Percentiles rank a stretch among this genome's conserved stretches.
phyloP scores from a whole-genome alignment of 2,888 invertebrate genomes.

The Cynaeus angustus region DNA sequence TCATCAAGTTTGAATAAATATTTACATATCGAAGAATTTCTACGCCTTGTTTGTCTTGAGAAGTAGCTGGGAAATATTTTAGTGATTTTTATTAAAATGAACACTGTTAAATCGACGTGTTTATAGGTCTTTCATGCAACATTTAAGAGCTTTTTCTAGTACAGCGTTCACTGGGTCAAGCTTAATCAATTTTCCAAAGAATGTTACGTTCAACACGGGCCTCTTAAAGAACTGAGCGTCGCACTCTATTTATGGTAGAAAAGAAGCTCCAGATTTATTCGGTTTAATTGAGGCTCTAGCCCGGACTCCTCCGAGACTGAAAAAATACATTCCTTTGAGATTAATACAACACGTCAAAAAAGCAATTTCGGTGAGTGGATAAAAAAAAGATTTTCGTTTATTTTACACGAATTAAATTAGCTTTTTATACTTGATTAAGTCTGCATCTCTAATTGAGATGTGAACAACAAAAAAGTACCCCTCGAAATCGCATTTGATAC shows the following conservation, averaged over 20 bases:
- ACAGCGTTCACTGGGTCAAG: too few relatives aligned
- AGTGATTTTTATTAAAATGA: too few relatives aligned
- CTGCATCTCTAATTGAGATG: too few relatives aligned
- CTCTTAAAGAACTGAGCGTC: background rate
- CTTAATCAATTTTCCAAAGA: too few relatives aligned
- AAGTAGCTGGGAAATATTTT: background rate
- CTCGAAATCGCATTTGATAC: too few relatives aligned
- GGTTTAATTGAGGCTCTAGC: background rate
- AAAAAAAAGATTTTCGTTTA: background rate
- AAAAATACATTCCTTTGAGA: background rate
- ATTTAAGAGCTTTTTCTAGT: too few relatives aligned
- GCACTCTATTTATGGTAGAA: background rate
- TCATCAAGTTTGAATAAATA: background rate
- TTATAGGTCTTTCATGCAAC: too few relatives aligned
- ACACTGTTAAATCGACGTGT: too few relatives aligned
- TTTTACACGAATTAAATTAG: background rate
- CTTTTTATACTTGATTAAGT: too few relatives aligned
- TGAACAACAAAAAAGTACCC: too few relatives aligned
- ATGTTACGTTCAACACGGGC: too few relatives aligned
- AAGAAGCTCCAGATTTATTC: constrained; percentile 1
- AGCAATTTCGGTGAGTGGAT: background rate
- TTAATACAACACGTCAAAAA: background rate
- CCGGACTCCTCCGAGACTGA: background rate
- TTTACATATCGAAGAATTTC: too few relatives aligned
- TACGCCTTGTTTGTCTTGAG: background rate